phyloP scores from a whole-genome alignment of 2,113 vertebrate genomes.

The Calidris pugnax region DNA sequence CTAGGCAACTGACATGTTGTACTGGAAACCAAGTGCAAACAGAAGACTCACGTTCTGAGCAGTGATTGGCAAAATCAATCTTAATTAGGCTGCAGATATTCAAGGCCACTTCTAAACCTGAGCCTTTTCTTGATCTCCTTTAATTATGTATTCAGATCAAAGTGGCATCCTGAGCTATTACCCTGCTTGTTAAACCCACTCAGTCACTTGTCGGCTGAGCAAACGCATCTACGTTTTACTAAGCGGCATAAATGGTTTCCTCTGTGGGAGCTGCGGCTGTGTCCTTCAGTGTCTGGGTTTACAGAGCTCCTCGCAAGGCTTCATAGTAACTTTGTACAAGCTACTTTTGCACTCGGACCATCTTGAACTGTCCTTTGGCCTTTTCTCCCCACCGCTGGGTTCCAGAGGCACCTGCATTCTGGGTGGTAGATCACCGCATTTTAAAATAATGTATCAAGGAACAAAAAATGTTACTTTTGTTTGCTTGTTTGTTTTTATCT shows the following conservation, averaged over 20 bases:
- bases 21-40: background rate
- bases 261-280: background rate
- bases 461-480: fast-evolving
- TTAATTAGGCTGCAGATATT: conserved; percentile 45
- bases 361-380: background rate
- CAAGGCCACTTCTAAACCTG: conserved; percentile 38
- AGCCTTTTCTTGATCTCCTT: conserved; percentile 44
- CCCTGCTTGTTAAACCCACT: conserved; percentile 44
- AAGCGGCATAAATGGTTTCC: background rate
- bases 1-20: background rate
- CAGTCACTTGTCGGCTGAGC: conserved; percentile 15
- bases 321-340: background rate
- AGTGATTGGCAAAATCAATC: conserved; percentile 32
- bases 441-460: background rate
- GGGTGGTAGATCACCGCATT: background rate
- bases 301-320: background rate
- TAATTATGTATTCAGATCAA: conserved; percentile 62
- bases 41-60: background rate
- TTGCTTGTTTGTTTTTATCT: background rate
- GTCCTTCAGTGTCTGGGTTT: background rate
- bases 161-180: conserved; percentile 54
- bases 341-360: background rate
- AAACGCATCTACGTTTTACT: background rate
- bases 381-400: background rate
- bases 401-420: background rate